Evolutionary conservation across 2,888 invertebrate species (phyloP).

Genomic region (Byasa hedistus): DNA sequence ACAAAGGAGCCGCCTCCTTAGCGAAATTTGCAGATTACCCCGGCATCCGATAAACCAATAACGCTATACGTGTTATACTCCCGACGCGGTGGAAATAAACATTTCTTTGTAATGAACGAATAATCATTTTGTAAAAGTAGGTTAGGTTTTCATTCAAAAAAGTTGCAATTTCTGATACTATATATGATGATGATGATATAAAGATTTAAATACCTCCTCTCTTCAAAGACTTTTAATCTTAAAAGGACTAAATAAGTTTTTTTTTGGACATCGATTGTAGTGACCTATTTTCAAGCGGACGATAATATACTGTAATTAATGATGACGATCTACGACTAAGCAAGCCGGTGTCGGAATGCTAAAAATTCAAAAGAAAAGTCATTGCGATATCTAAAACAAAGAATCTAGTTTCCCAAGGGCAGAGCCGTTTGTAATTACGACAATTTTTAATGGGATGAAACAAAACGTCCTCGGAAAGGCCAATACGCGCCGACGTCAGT

Average conservation of each 20-base stretch:
- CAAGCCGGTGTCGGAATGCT: too few species aligned
- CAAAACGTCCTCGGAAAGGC: conserved; percentile 39
- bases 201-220: too few species aligned
- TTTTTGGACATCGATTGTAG: too few species aligned
- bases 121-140: neutral
- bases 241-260: too few species aligned
- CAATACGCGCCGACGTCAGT: conserved; percentile 50
- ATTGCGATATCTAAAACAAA: conserved; percentile 23
- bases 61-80: conserved; percentile 51
- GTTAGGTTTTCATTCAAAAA: too few species aligned
- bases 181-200: too few species aligned
- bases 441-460: conserved; percentile 36
- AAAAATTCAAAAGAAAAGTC: neutral
- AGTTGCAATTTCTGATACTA: too few species aligned
- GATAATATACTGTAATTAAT: too few species aligned
- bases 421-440: conserved; percentile 37
- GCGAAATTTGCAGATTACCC: conserved; percentile 74
- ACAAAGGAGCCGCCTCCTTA: conserved; percentile 70
- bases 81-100: conserved; percentile 31
- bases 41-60: conserved; percentile 76
- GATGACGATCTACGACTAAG: too few species aligned
- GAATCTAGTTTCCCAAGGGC: conserved; percentile 37
- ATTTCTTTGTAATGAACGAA: neutral
- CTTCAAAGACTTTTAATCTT: too few species aligned
- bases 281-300: too few species aligned